Conservation (phyloP, 2,888 invertebrate species). For the Drosophila melanosoma region DNA sequence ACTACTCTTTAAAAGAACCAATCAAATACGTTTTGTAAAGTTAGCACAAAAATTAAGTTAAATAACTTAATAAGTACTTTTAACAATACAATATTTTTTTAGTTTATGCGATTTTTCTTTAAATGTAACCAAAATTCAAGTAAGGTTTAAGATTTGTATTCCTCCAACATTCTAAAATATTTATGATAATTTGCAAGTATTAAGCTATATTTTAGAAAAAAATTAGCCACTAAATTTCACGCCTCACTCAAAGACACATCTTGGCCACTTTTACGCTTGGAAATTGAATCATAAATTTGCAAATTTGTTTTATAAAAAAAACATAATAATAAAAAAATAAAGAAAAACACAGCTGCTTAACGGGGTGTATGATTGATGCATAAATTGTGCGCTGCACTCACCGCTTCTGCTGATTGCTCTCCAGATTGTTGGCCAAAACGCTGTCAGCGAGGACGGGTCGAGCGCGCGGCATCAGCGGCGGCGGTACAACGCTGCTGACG, state of each 20-base stretch:
- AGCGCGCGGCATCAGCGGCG: conserved; percentile 84
- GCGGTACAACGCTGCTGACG: conserved; percentile 71
- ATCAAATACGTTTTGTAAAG: neutral
- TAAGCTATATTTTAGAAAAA: neutral
- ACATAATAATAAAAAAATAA: neutral
- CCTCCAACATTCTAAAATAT: neutral
- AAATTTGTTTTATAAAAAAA: neutral
- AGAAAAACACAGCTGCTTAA: conserved; percentile 5
- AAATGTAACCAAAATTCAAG: neutral
- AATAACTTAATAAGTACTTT: neutral
- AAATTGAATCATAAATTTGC: conserved; percentile 25
- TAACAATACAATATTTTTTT: neutral
- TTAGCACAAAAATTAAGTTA: neutral
- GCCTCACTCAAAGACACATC: conserved; percentile 4
- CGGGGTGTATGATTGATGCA: conserved; percentile 66
- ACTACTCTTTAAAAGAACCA: neutral
- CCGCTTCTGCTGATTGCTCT: conserved; percentile 76
- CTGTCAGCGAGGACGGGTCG: conserved; percentile 72
- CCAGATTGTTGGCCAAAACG: conserved; percentile 78
- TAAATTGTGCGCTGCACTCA: conserved; percentile 53
- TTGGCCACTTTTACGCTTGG: neutral
- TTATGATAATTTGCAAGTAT: neutral
- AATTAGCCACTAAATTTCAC: conserved; percentile 1
- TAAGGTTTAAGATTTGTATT: neutral
- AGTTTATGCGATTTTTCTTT: neutral